Percentiles rank a stretch among this genome's conserved stretches.
Conservation (phyloP, 2,888 invertebrate genomes). For the Artemia sp. region DNA sequence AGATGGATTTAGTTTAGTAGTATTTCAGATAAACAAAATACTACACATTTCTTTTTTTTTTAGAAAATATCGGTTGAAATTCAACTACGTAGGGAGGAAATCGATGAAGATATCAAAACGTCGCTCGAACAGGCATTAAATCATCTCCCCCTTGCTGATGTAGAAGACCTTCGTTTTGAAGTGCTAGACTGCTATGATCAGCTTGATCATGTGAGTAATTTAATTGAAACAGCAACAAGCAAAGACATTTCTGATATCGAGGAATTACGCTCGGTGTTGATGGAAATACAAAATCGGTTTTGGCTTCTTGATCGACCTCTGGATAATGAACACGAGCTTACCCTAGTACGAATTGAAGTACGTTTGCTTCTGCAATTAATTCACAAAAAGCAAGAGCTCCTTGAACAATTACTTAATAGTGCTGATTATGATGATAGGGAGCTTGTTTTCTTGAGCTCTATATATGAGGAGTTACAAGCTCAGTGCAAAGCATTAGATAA, state of each 20-base stretch:
- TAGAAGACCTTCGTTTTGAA: not conserved
- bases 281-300: not conserved
- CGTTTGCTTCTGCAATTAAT: not conserved
- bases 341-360: not conserved
- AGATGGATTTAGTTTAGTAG: too few species aligned
- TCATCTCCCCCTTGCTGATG: not conserved
- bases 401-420: not conserved
- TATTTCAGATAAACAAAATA: too few species aligned
- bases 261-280: not conserved
- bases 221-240: not conserved
- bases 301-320: conserved; percentile 2
- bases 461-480: not conserved
- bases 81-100: not conserved
- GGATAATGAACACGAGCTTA: not conserved
- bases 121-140: not conserved
- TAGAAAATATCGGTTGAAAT: not conserved
- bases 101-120: not conserved
- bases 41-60: not conserved
- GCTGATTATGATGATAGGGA: not conserved
- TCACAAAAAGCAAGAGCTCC: not conserved
- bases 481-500: not conserved
- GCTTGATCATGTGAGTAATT: not conserved
- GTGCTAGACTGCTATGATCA: not conserved
- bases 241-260: not conserved
- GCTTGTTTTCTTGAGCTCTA: not conserved